Base-by-base conservation (phyloP, 2,888 invertebrate species). In the Ctenicera cuprea region DNA sequence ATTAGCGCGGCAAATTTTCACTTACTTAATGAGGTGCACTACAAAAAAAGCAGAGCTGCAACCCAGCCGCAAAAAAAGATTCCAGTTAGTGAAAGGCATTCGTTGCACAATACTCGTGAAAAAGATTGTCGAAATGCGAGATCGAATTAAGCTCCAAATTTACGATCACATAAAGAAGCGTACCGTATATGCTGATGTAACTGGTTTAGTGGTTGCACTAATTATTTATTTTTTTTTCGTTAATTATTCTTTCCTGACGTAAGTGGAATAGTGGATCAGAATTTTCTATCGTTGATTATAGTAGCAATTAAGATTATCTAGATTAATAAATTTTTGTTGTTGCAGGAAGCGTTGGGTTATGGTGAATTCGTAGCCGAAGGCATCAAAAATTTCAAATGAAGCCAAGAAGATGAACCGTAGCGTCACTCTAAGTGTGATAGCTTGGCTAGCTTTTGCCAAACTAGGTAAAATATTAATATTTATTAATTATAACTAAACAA, bases 341-440 rank as follows among this genome's bases (percentile, higher is more conserved):
- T 54, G n/a, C 54, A 54, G 54, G 18, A 14, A 54, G n/a, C n/a
- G 30, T 1, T 14, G 18, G 43, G 4, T 48, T n/a, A 48, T 48
- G 18, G 48, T 18, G 9, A 18, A 16, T 41, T 41, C 7, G 54
- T 54, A 50, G 20, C 14, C 14, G 45, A 7, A 18, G 18, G 26
- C 16, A 62, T 2, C 12, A 45, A 62, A 14, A n/a, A 22, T 12
- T 62, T 62, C 62, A 62, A 62, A 62, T 62, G 62, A 62, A 62
- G 62, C 62, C 20, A 62, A 16, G 43, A 62, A 62, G 62, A 62
- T 62, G 62, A 62, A 41, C 45, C 11, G 22, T 26, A 3, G 14
- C 62, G 14, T 62, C 30, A 62, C 43, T 45, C 12, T 62, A n/a
- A 0, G 1, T 30, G 62, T 26, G 59, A 59, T 59, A 38, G 37